Conservation (phyloP, 2,888 invertebrate genomes). For the Ramazzottius varieornatus region DNA sequence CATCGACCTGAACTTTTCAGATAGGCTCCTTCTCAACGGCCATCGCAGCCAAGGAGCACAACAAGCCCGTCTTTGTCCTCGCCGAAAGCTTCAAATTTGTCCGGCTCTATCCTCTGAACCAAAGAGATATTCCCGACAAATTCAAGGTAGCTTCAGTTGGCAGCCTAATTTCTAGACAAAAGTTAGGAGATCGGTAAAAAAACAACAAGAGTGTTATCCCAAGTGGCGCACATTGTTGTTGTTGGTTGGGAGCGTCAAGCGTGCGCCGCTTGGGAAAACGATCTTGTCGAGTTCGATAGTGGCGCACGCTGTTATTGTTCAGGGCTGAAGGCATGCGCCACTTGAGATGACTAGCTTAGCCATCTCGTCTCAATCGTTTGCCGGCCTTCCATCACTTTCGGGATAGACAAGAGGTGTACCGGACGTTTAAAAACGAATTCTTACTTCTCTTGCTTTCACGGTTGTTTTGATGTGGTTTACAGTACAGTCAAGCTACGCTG, state of each 20-base stretch:
- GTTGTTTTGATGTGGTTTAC: constrained; percentile 16
- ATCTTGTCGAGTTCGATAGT: too few species aligned
- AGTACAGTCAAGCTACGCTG: constrained; percentile 4
- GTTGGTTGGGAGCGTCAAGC: too few species aligned
- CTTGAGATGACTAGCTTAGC: too few species aligned
- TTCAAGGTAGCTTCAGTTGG: constrained; percentile 48
- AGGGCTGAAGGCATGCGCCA: too few species aligned
- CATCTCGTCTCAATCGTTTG: too few species aligned
- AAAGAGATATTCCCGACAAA: constrained; percentile 59
- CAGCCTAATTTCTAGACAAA: neutral
- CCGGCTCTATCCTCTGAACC: constrained; percentile 68
- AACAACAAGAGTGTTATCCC: constrained; percentile 5
- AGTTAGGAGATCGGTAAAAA: too few species aligned
- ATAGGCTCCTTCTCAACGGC: constrained; percentile 26
- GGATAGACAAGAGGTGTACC: too few species aligned
- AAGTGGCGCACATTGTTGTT: too few species aligned
- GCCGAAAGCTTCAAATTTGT: constrained; percentile 95
- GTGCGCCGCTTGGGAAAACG: too few species aligned
- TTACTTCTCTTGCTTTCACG: neutral
- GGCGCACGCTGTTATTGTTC: too few species aligned
- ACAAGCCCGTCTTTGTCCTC: constrained; percentile 79
- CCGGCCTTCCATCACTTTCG: too few species aligned
- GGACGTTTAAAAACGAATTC: neutral
- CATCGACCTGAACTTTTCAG: too few species aligned
- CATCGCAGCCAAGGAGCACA: constrained; percentile 32